These are phyloP conservation scores for Copsychus sechellarum DNA, from an alignment of 2,113 vertebrate species.

Conservation along the genomic window DNA sequence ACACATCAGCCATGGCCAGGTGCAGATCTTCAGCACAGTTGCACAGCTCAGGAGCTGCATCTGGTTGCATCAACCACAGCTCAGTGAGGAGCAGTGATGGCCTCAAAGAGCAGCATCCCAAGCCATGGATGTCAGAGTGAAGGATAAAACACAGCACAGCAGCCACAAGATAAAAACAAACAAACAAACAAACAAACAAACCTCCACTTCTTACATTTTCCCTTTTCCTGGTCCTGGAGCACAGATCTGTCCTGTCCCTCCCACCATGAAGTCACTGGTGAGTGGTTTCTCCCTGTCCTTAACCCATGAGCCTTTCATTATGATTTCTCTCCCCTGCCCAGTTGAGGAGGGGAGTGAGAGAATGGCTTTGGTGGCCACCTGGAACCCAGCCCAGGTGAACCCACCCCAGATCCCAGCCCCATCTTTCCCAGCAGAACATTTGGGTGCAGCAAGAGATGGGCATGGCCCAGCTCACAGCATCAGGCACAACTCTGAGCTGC, in stretches of 20 bases:
- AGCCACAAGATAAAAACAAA: not conserved
- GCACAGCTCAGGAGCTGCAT: not conserved
- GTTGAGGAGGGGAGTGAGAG: not conserved
- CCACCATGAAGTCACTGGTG: not conserved
- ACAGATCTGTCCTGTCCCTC: not conserved
- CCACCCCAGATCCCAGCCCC: not conserved
- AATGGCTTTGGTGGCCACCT: not conserved
- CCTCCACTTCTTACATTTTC: not conserved
- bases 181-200: not conserved
- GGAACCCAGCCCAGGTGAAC: not conserved
- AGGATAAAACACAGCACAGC: not conserved
- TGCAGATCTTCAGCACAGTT: not conserved
- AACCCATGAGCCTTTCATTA: not conserved
- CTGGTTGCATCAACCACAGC: not conserved
- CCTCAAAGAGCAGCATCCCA: not conserved
- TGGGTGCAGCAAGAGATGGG: not conserved
- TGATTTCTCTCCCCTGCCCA: not conserved
- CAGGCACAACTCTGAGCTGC: not conserved
- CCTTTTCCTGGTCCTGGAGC: not conserved
- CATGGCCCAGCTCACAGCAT: rapidly evolving
- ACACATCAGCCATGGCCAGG: not conserved
- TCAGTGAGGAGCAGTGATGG: not conserved
- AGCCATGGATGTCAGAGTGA: not conserved
- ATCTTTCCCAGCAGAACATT: not conserved
- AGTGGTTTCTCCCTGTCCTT: not conserved